Evolutionary conservation across 2,888 invertebrate genomes (phyloP), one percentile per base, ranked within the genome.

Genomic region (Deilephila elpenor): DNA sequence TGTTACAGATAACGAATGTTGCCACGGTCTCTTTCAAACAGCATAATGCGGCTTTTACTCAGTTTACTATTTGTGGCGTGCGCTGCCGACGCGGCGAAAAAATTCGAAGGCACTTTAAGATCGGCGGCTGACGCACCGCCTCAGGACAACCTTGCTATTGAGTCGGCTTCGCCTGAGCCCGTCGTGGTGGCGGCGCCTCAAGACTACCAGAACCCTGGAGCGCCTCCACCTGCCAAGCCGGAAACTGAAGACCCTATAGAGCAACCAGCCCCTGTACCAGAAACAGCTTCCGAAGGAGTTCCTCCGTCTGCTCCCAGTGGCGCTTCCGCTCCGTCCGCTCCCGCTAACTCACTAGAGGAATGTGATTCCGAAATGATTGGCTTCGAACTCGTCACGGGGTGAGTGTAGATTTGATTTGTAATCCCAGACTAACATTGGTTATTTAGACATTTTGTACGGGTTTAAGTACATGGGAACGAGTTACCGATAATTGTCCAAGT

Each of bases 331-430:
- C 94, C 95, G 64, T 95, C 95, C 59, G 95, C 95, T 71, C 94
- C 95, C n/a, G 94, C 95, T 1, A 93, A 95, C 78, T 95, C 95
- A 61, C 88, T 95, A 70, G 97, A 97, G 86, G 97, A 98, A 91
- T 98, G 98, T 90, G 98, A 98, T 91, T 96, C 97, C 71, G 98
- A 98, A 92, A 97, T 98, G 97, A 96, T 98, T 83, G 98, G 98
- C 81, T 98, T 98, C 91, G 98, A 98, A 94, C 96, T 98, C 87
- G 97, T 98, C 85, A 98, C 98, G 80, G 98, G 98, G 96, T 96
- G 93, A 94, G 92, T 25, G 20, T 70, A 77, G 75, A 75, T 73
- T 71, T 60, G 53, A 73, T 62, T 73, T 73, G 51, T 29, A n/a
- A 14, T 53, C 19, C 11, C 17, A 25, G 29, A 51, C 44, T 20